Percentiles rank a stretch among this genome's conserved stretches.
Conservation (phyloP, 2,113 vertebrate genomes). For the Ceyx cyanopectus region DNA sequence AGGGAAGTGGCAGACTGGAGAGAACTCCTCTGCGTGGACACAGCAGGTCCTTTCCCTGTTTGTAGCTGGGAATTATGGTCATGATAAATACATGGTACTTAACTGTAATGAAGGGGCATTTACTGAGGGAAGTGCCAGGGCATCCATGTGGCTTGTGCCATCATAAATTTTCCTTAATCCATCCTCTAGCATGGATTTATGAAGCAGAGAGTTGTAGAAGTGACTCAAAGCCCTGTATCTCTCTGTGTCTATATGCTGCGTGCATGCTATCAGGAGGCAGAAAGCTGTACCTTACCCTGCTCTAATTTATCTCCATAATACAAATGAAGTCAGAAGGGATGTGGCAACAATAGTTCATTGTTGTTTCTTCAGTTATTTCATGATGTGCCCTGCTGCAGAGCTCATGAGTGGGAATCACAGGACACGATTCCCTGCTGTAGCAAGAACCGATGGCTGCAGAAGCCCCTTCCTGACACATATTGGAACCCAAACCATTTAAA, state of each 20-base stretch:
- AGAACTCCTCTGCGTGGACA: not conserved
- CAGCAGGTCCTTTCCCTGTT: not conserved
- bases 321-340: not conserved
- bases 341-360: not conserved
- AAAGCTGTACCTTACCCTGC: not conserved
- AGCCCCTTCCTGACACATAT: not conserved
- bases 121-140: not conserved
- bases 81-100: not conserved
- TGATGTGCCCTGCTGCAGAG: not conserved
- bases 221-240: not conserved
- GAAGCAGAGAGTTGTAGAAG: not conserved
- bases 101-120: not conserved
- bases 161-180: not conserved
- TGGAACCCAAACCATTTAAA: not conserved
- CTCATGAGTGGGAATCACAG: not conserved
- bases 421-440: not conserved
- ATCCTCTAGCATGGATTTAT: not conserved
- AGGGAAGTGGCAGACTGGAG: not conserved
- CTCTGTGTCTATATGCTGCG: not conserved
- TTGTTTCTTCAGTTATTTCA: not conserved
- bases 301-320: not conserved
- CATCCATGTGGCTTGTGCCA: not conserved
- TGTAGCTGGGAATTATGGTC: not conserved
- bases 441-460: not conserved
- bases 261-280: not conserved